Evolutionary conservation across 2,888 invertebrate genomes (phyloP).

Genomic region (Drosophila meridionalis): DNA sequence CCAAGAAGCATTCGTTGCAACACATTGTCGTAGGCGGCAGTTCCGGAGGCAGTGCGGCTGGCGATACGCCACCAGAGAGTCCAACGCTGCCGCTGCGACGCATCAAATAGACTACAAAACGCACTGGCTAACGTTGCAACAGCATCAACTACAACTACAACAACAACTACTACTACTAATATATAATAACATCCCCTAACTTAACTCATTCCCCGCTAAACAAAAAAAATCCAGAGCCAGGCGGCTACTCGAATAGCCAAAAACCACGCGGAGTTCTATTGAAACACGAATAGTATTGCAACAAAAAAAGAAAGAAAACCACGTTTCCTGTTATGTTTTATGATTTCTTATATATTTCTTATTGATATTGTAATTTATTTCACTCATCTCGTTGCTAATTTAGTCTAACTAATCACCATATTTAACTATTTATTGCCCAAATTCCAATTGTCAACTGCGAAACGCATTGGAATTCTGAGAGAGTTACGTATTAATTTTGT

Average conservation of each 20-base stretch:
- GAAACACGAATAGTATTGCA: slow-evolving; percentile 72
- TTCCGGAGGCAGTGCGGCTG: slow-evolving; percentile 43
- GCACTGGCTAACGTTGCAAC: slow-evolving; percentile 20
- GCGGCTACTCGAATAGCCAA: slow-evolving; percentile 28
- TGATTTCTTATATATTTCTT: slow-evolving; percentile 3
- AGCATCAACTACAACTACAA: slow-evolving; percentile 6
- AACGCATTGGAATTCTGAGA: slow-evolving; percentile 32
- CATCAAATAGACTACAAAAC: slow-evolving; percentile 77
- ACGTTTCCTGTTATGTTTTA: slow-evolving; percentile 68
- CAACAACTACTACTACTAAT: slow-evolving; percentile 10
- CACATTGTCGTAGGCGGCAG: slow-evolving; percentile 69
- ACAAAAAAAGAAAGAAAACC: slow-evolving; percentile 1
- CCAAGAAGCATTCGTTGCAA: slow-evolving; percentile 80
- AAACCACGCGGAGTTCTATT: slow-evolving; percentile 56
- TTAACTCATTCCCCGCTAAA: slow-evolving; percentile 64
- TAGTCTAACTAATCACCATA: slow-evolving; percentile 68
- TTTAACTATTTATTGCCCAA: slow-evolving; percentile 66
- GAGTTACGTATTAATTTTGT: slow-evolving; percentile 60
- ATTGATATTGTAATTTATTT: slow-evolving; percentile 67
- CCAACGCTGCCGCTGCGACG: slow-evolving; percentile 84
- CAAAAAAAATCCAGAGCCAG: slow-evolving; percentile 32
- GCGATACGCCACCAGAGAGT: slow-evolving; percentile 80
- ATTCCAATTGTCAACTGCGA: slow-evolving; percentile 51
- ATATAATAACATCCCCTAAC: slow-evolving; percentile 40
- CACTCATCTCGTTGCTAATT: slow-evolving; percentile 51